phyloP scores from a whole-genome alignment of 2,113 vertebrate genomes.

The Protobothrops mucrosquamatus region DNA sequence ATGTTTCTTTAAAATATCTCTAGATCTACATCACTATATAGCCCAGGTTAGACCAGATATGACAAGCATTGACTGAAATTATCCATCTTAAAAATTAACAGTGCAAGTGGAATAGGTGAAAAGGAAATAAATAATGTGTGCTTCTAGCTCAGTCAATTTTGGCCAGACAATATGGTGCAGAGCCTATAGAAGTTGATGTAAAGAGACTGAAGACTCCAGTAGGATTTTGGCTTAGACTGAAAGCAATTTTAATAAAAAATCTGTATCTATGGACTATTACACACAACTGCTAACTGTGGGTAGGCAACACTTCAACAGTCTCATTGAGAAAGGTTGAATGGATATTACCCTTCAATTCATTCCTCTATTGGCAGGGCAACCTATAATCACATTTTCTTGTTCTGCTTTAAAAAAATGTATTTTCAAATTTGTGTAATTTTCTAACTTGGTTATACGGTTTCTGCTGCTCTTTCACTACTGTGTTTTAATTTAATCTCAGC shows the following conservation, averaged over 20 bases:
- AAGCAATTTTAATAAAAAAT: neutral
- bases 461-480: neutral
- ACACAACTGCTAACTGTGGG: neutral
- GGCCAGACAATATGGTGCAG: neutral
- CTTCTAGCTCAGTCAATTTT: neutral
- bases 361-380: neutral
- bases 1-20: neutral
- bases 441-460: neutral
- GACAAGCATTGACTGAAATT: neutral
- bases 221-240: neutral
- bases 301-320: neutral
- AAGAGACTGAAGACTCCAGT: neutral
- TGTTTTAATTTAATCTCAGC: neutral
- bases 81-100: neutral
- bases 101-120: neutral
- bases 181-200: neutral
- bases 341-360: neutral
- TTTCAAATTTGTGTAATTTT: neutral
- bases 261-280: neutral
- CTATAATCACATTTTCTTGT: neutral
- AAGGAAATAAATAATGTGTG: neutral
- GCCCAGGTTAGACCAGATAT: neutral
- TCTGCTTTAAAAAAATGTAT: neutral
- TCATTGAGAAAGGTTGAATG: neutral
- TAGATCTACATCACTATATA: neutral